phyloP scores from a whole-genome alignment of 2,113 vertebrate species.

The Cacatua alba region DNA sequence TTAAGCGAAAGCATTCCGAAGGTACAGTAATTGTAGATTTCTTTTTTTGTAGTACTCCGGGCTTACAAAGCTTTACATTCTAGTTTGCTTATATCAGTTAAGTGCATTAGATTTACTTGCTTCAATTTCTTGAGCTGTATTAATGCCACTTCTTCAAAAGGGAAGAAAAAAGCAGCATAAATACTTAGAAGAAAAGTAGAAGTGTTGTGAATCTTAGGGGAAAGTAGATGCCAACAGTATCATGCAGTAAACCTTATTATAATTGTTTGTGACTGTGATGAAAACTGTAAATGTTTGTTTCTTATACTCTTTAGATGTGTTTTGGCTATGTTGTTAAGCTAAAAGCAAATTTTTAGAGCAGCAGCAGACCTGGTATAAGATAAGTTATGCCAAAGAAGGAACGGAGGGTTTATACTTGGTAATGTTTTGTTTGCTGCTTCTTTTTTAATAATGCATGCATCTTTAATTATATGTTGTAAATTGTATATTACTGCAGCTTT shows the following conservation, averaged over 20 bases:
- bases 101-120: conserved; percentile 20
- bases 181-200: neutral
- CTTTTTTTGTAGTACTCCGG: conserved; percentile 42
- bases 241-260: neutral
- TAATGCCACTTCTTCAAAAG: neutral
- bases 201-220: neutral
- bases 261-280: neutral
- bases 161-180: neutral
- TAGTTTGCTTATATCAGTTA: conserved; percentile 3
- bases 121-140: neutral
- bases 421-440: neutral
- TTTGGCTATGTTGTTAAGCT: neutral
- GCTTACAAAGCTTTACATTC: conserved; percentile 54
- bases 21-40: conserved; percentile 88
- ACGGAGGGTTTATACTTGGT: accelerated
- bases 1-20: conserved; percentile 96
- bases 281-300: neutral
- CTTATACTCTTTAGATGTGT: neutral
- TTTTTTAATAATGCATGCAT: neutral
- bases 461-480: neutral
- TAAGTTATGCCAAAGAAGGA: neutral
- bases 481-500: neutral
- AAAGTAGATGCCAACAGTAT: neutral
- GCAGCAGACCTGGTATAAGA: neutral
- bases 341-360: neutral